Base-by-base conservation (phyloP, 2,113 vertebrate genomes). In the Cromileptes altivelis region DNA sequence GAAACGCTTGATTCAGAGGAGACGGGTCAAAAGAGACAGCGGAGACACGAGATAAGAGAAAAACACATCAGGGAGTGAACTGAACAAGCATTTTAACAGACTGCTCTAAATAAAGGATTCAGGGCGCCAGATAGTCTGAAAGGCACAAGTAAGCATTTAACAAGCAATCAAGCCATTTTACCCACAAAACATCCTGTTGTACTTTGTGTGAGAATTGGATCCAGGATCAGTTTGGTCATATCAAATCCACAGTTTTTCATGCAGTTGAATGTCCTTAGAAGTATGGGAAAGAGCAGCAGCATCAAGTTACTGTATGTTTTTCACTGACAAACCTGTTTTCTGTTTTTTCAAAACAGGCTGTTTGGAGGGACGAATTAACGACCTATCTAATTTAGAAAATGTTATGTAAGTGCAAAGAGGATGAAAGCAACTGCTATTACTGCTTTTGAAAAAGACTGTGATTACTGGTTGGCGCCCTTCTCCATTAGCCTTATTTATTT, bases 71-170 rank as follows among this genome's bases (percentile, higher is more conserved):
- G 78, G 79, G 68, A 86, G 77, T 47, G 25, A 74, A 73, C 21
- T 42, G 61, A 78, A 52, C 18, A 68, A 45, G 23, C 27, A 70
- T 78, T 84, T 67, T 25, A 62, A 62, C 50, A 64, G 76, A 53
- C 60, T 68, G 55, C 37, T 77, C 53, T 17, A 61, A 2, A 60
- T 0, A 12, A 33, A 14, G n/a, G 21, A 37, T 33, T 73, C 37
- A 60, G 70, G 57, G 70, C 5, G 8, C 18, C 27, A 57, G 37
- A 19, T 49, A 53, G 68, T 76, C 84, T 78, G 62, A 62, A 45
- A 70, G 83, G 68, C 82, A 81, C 78, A 67, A 63, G 21, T 33
- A 61, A 77, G n/a, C 70, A 69, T 89, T 83, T 70, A 69, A 67
- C 40, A 78, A 45, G 40, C 65, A 61, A 70, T 71, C 19, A 67